Percentiles rank a stretch among this genome's conserved stretches.
phyloP scores from a whole-genome alignment of 1,140 invertebrate genomes.

The Anastatus disparis region DNA sequence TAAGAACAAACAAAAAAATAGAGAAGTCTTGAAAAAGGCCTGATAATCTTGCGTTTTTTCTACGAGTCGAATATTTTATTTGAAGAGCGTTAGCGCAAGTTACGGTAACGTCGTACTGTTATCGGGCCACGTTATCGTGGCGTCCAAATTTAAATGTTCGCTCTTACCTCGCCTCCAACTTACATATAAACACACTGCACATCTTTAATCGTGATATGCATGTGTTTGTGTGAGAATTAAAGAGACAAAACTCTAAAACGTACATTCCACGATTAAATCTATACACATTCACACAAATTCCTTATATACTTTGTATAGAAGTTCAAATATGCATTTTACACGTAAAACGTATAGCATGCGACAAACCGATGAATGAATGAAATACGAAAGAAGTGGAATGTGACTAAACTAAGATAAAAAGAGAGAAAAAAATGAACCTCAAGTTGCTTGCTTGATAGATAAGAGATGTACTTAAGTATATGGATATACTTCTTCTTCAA shows the following conservation, averaged over 20 bases:
- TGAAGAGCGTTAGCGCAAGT: background rate
- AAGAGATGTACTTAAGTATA: too few relatives aligned
- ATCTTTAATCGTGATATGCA: background rate
- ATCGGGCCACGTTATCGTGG: conserved; percentile 12
- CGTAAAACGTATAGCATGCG: background rate
- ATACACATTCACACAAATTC: background rate
- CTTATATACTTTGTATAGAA: too few relatives aligned
- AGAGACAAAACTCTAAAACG: too few relatives aligned
- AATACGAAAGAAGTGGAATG: background rate
- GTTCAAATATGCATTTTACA: too few relatives aligned
- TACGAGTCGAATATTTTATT: background rate
- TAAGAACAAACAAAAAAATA: too few relatives aligned
- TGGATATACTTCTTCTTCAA: too few relatives aligned
- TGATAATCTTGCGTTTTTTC: too few relatives aligned
- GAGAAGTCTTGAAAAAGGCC: too few relatives aligned
- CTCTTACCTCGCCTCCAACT: too few relatives aligned
- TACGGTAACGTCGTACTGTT: background rate
- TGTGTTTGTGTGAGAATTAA: too few relatives aligned
- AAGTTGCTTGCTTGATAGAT: background rate
- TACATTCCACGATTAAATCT: background rate
- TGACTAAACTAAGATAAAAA: too few relatives aligned
- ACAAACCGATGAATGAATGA: conserved; percentile 18
- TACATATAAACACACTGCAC: conserved; percentile 1
- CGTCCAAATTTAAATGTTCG: conserved; percentile 24
- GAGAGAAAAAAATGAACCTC: too few relatives aligned